Conservation (phyloP, 2,113 vertebrate genomes). For the Phycodurus eques region DNA sequence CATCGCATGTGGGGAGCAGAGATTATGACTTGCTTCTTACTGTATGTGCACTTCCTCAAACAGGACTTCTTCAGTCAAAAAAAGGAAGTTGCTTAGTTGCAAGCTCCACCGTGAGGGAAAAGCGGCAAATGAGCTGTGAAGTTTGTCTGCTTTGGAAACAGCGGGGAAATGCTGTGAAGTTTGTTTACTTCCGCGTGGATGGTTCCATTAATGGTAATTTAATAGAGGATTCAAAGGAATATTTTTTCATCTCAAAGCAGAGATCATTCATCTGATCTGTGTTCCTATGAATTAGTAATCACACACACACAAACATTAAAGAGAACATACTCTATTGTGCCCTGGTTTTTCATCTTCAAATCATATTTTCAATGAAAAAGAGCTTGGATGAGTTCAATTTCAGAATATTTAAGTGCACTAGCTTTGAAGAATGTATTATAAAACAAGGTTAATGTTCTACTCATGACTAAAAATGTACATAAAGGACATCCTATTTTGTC, state of each 20-base stretch:
- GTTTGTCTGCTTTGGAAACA: constrained; percentile 19
- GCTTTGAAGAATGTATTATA: neutral
- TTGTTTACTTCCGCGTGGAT: constrained; percentile 54
- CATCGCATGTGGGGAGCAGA: neutral
- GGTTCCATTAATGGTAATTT: constrained; percentile 45
- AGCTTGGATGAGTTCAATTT: neutral
- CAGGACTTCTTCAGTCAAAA: constrained; percentile 5
- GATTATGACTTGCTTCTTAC: neutral
- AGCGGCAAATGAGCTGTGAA: neutral
- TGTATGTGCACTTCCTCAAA: neutral
- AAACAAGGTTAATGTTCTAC: neutral
- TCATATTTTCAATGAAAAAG: neutral
- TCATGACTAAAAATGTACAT: neutral
- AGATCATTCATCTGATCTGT: constrained; percentile 31
- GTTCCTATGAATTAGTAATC: constrained; percentile 46
- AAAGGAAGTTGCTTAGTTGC: constrained; percentile 11
- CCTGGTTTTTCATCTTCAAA: neutral
- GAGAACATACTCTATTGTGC: neutral
- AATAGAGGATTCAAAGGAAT: constrained; percentile 43
- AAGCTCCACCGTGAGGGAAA: constrained; percentile 12
- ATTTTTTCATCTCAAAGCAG: constrained; percentile 33
- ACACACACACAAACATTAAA: neutral
- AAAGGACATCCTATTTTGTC: neutral
- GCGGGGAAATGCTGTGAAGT: constrained; percentile 40
- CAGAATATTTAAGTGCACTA: neutral